These are phyloP conservation scores for Amiota minor DNA, from an alignment of 2,888 invertebrate genomes.

Conservation along the genomic window DNA sequence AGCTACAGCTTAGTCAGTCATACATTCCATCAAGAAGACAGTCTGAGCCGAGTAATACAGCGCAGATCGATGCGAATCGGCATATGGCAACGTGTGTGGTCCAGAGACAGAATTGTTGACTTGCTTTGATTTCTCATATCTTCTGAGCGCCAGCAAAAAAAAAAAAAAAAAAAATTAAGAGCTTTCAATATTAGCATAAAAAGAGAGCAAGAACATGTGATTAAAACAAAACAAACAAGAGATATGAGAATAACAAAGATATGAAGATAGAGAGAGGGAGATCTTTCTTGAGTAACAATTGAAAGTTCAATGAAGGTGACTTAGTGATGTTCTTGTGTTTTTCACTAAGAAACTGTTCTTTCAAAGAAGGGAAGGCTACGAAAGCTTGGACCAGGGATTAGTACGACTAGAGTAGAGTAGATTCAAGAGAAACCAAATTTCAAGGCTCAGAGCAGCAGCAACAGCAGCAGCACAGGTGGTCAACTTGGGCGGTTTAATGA, in stretches of 20 bases:
- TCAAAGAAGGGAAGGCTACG: no score
- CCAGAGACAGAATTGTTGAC: slow-evolving; percentile 40
- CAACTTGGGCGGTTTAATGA: slow-evolving; percentile 64
- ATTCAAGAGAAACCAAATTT: neutral
- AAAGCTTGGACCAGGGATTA: no score
- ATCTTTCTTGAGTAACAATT: neutral
- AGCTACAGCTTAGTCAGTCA: neutral
- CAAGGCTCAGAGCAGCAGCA: slow-evolving; percentile 36
- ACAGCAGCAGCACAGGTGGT: slow-evolving; percentile 56
- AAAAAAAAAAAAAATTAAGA: slow-evolving; percentile 30
- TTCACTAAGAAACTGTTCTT: neutral
- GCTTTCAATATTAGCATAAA: slow-evolving; percentile 27
- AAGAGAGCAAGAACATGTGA: neutral
- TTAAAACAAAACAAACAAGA: neutral
- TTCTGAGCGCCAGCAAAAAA: slow-evolving; percentile 33
- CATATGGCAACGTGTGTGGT: slow-evolving; percentile 58
- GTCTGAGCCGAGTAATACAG: neutral
- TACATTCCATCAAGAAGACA: neutral
- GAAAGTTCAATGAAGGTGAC: neutral
- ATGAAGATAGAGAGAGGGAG: neutral
- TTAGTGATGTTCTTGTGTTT: neutral
- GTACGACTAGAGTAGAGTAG: neutral
- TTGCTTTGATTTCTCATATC: neutral
- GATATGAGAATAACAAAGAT: neutral
- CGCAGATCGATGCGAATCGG: slow-evolving; percentile 15